Percentiles rank a stretch among this genome's conserved stretches.
Conservation (phyloP, 2,797 vertebrate genomes). For the Tiaroga cobitis region DNA sequence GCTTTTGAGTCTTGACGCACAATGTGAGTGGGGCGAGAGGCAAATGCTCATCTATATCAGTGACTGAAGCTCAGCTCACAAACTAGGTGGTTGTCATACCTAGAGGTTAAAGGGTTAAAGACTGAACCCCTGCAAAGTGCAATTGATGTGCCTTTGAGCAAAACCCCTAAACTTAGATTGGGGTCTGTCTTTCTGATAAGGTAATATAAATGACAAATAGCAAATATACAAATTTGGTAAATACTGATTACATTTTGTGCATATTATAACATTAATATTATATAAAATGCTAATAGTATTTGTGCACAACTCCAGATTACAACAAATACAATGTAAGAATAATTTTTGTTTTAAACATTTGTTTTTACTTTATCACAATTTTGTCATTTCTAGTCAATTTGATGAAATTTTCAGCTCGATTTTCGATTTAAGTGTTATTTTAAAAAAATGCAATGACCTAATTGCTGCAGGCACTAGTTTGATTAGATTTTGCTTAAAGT, state of each 20-base stretch:
- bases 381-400: neutral
- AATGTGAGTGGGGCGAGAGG: neutral
- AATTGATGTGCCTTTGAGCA: neutral
- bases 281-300: neutral
- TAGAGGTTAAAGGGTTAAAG: neutral
- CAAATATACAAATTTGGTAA: neutral
- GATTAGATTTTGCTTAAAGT: neutral
- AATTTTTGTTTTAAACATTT: neutral
- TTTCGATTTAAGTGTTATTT: neutral
- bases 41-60: neutral
- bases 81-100: constrained; percentile 6
- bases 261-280: neutral
- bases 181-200: neutral
- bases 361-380: neutral
- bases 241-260: neutral
- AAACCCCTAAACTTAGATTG: neutral
- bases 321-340: neutral
- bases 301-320: neutral
- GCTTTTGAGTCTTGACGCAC: constrained; percentile 40
- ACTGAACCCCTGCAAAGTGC: neutral
- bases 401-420: neutral
- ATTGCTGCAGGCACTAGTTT: neutral
- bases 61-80: neutral
- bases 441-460: neutral
- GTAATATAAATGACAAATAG: neutral